phyloP scores from a whole-genome alignment of 2,113 vertebrate genomes.

The Dicrurus megarhynchus region DNA sequence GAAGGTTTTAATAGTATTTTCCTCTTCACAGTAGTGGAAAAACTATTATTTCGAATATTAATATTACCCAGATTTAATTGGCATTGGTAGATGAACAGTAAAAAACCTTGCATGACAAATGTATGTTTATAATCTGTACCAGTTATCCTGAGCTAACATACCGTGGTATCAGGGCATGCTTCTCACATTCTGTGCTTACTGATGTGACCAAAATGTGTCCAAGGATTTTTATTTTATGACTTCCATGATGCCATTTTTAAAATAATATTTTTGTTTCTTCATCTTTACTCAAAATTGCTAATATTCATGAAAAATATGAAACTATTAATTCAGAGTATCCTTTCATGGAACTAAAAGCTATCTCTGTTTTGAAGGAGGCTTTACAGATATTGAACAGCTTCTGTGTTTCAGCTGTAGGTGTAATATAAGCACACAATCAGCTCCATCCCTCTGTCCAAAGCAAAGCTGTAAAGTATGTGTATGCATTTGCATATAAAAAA shows the following conservation, averaged over 20 bases:
- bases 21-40: not conserved
- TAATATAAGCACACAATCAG: not conserved
- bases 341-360: not conserved
- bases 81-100: not conserved
- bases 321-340: not conserved
- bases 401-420: not conserved
- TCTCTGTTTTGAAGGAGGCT: not conserved
- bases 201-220: not conserved
- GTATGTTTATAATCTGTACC: not conserved
- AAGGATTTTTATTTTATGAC: not conserved
- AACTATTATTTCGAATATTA: not conserved
- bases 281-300: not conserved
- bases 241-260: not conserved
- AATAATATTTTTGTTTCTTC: not conserved
- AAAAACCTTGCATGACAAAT: not conserved
- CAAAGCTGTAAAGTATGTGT: not conserved
- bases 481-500: not conserved
- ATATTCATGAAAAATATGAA: not conserved
- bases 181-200: not conserved
- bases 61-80: not conserved
- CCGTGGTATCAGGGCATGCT: not conserved
- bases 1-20: not conserved
- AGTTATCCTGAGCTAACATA: not conserved
- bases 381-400: not conserved
- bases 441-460: not conserved